A percentile compares a stretch with the other conserved stretches of the same genome.
Evolutionary conservation across 2,113 vertebrate genomes (phyloP).

Genomic region (Otus sunia): DNA sequence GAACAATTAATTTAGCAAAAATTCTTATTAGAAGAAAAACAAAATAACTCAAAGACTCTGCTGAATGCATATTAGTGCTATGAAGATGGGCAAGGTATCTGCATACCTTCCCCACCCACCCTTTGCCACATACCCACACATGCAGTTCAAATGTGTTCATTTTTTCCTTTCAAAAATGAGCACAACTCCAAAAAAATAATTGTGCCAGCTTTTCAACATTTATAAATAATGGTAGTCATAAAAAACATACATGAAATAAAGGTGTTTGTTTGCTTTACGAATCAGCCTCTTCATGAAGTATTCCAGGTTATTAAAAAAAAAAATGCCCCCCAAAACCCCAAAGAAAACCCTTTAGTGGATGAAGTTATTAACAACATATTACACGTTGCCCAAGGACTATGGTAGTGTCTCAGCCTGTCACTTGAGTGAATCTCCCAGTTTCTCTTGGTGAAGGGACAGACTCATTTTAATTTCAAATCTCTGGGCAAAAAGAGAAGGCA

Average conservation of each 20-base stretch:
- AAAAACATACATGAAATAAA: background rate
- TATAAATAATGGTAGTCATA: background rate
- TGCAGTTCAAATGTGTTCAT: background rate
- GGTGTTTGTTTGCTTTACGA: background rate
- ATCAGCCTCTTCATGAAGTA: background rate
- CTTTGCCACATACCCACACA: background rate
- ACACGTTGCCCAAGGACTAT: background rate
- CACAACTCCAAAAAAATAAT: background rate
- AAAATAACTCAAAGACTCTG: background rate
- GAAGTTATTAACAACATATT: background rate
- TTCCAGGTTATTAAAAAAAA: background rate
- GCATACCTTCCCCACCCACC: accelerated
- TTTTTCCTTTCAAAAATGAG: background rate
- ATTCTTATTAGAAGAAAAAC: background rate
- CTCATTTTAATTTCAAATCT: background rate
- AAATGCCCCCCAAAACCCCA: background rate
- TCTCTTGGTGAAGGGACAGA: background rate
- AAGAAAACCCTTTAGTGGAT: background rate
- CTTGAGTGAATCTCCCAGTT: background rate
- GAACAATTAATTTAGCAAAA: background rate
- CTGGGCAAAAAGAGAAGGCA: background rate
- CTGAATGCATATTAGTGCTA: background rate
- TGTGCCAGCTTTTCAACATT: background rate
- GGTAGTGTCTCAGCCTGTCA: background rate
- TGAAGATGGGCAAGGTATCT: background rate